Evolutionary conservation across 30 jellyfish, hydroid and myxozoan genomes (phyloP), one percentile per base, ranked within the genome.

Genomic region (Haliclystus octoradiatus): DNA sequence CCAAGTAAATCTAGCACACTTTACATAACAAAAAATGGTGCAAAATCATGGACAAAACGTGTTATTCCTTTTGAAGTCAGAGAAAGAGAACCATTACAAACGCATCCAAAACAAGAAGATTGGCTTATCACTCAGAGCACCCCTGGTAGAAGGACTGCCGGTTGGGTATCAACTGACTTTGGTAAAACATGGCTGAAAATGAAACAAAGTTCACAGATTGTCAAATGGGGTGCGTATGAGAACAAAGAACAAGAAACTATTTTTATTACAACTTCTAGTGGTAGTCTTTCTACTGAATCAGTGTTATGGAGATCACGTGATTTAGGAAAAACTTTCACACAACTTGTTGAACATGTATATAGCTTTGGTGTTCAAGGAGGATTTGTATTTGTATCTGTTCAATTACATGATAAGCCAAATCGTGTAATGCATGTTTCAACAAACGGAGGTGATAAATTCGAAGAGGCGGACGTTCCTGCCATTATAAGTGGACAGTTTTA

Each of bases 341-440:
- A 62, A 70, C 69, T 86, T 28, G 92, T 79, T 32, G 88, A 74
- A 13, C 80, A 71, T 29, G 66, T 81, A 14, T 69, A 61, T 63
- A 86, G 84, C 68, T 49, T 86, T 50, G 96, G 96, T 3, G 57
- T 86, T 13, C 96, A 86, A 75, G 96, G 84, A 32, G 66, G 57
- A 23, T 86, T 86, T 66, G 33, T 86, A 3, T 86, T 79, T 60
- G 92, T 79, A 2, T 73, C 96, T 1, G 87, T 86, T 14, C 64
- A 66, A 12, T 70, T 75, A 9, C 62, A 69, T 78, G 34, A 60
- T 35, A 47, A 77, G 3, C 73, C 46, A 3, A 60, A 71, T 3
- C 80, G 96, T 2, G 77, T 78, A 28, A 71, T 86, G 94, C 94
- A 86, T 52, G 94, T 86, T 1, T 86, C 96, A 3, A 86, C 68